phyloP scores from a whole-genome alignment of 2,888 invertebrate species.

The Anoncus sp. region DNA sequence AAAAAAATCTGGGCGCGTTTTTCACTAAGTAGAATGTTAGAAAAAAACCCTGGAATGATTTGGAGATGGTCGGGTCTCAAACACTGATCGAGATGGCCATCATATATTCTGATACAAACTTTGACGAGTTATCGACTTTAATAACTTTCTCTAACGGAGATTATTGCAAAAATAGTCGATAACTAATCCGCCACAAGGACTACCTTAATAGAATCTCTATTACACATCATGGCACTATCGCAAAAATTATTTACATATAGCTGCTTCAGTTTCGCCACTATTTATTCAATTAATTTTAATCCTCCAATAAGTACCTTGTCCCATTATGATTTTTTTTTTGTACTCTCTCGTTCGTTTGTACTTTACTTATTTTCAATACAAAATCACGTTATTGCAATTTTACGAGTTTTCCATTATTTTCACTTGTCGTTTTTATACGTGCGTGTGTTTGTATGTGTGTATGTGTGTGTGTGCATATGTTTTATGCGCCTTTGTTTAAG shows the following conservation, averaged over 20 bases:
- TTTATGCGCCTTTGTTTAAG: slow-evolving; percentile 10
- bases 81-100: no score
- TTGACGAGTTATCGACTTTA: no score
- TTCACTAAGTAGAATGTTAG: no score
- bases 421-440: not conserved
- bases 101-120: no score
- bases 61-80: no score
- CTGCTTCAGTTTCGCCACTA: slow-evolving; percentile 19
- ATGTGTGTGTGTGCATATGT: not conserved
- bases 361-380: slow-evolving; percentile 39
- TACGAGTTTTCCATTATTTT: slow-evolving; percentile 36
- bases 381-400: slow-evolving; percentile 15
- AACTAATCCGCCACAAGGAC: not conserved
- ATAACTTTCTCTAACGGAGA: not conserved
- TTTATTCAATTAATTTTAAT: slow-evolving; percentile 28
- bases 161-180: not conserved
- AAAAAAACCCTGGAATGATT: no score
- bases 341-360: slow-evolving; percentile 26
- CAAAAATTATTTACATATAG: not conserved
- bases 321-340: slow-evolving; percentile 38
- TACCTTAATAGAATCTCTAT: not conserved
- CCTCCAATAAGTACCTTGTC: not conserved
- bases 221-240: slow-evolving; percentile 15
- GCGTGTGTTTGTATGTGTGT: not conserved
- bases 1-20: no score